phyloP scores from a whole-genome alignment of 1,140 invertebrate species.

The Berghia stephanieae region DNA sequence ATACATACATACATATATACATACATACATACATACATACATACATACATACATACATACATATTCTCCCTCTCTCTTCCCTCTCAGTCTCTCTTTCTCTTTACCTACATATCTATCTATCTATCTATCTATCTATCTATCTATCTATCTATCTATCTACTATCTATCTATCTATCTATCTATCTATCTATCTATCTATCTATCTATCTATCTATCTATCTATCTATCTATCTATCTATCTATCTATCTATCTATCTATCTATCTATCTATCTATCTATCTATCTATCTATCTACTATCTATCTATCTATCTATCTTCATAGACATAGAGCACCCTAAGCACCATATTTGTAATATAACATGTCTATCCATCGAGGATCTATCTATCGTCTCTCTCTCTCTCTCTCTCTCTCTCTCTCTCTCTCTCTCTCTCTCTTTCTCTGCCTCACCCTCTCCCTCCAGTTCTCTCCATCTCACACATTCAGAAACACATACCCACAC shows the following conservation, averaged over 20 bases:
- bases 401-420: not conserved
- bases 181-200: not conserved
- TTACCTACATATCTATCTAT: not conserved
- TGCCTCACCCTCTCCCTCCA: not conserved
- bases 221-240: not conserved
- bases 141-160: not conserved
- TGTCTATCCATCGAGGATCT: too few species aligned
- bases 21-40: too few species aligned
- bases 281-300: not conserved
- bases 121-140: not conserved
- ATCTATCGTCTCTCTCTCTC: not conserved
- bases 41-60: not conserved
- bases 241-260: not conserved
- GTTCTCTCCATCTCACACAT: not conserved
- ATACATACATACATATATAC: too few species aligned
- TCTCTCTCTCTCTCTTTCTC: not conserved
- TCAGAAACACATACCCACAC: too few species aligned
- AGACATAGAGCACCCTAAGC: too few species aligned
- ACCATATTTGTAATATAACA: too few species aligned
- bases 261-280: not conserved
- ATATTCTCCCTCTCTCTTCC: constrained; percentile 1
- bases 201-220: not conserved
- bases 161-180: not conserved
- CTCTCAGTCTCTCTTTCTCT: not conserved
- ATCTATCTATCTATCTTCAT: not conserved